These are phyloP conservation scores for Drosophila eohydei DNA, from an alignment of 2,888 invertebrate genomes.

Conservation along the genomic window DNA sequence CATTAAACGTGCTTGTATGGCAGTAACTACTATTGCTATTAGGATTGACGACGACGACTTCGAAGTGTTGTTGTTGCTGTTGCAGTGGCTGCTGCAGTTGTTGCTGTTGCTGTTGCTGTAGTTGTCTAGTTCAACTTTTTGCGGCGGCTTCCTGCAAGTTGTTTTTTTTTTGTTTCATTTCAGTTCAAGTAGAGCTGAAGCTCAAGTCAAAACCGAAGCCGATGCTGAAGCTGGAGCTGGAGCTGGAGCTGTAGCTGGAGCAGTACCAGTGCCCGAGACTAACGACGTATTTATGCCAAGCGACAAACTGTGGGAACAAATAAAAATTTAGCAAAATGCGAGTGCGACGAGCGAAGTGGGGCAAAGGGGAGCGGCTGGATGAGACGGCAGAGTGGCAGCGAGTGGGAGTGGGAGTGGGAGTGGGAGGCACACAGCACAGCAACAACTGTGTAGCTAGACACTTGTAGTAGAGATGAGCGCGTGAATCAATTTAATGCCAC, in stretches of 20 bases:
- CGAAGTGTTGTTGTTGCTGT: constrained; percentile 31
- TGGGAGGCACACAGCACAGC: constrained; percentile 1
- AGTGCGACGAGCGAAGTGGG: constrained; percentile 31
- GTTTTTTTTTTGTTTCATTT: constrained; percentile 21
- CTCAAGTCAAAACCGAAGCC: constrained; percentile 31
- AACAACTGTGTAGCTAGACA: not conserved
- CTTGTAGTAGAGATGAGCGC: constrained; percentile 23
- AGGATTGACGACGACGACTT: constrained; percentile 45
- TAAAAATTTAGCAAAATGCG: constrained; percentile 75
- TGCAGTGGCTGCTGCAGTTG: constrained; percentile 12
- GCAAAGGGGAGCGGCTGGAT: not conserved
- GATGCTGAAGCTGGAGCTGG: constrained; percentile 19
- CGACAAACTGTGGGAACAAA: constrained; percentile 80
- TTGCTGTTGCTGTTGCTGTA: constrained; percentile 26
- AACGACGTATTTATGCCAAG: constrained; percentile 79
- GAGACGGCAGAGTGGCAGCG: not conserved
- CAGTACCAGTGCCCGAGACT: constrained; percentile 44
- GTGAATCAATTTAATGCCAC: constrained; percentile 2
- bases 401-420: constrained; percentile 38
- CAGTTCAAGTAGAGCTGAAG: constrained; percentile 45
- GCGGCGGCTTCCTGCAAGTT: constrained; percentile 72
- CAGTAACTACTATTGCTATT: constrained; percentile 72
- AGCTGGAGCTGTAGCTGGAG: constrained; percentile 33
- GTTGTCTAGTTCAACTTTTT: constrained; percentile 65
- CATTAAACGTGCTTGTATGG: constrained; percentile 79